phyloP scores from a whole-genome alignment of 2,113 vertebrate genomes.

The Erythrocebus patas region DNA sequence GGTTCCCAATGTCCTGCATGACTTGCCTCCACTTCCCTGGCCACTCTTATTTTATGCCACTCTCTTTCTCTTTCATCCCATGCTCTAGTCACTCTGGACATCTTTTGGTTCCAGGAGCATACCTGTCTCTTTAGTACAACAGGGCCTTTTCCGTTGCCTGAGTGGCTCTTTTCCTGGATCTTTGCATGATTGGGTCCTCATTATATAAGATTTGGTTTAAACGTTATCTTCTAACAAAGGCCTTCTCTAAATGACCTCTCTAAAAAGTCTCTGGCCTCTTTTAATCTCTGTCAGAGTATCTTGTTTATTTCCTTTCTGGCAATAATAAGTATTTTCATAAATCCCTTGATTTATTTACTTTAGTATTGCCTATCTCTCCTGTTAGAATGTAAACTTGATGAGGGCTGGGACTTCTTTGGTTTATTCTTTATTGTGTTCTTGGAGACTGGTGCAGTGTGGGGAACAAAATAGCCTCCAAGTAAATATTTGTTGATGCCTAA shows the following conservation, averaged over 20 bases:
- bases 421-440: neutral
- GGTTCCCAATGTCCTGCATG: neutral
- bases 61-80: neutral
- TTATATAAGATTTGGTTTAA: neutral
- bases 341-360: neutral
- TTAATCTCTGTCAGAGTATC: neutral
- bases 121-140: neutral
- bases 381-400: neutral
- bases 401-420: neutral
- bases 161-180: neutral
- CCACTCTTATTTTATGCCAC: neutral
- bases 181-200: neutral
- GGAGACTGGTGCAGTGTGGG: neutral
- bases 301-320: neutral
- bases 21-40: neutral
- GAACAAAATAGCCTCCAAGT: neutral
- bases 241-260: neutral
- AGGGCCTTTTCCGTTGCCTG: neutral
- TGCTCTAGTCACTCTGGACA: neutral
- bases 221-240: neutral
- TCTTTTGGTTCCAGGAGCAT: neutral
- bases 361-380: neutral
- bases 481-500: neutral
- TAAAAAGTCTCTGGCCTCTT: neutral
- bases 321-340: neutral